Conservation (phyloP, 2,797 vertebrate genomes). For the Neopelma chrysocephalum region DNA sequence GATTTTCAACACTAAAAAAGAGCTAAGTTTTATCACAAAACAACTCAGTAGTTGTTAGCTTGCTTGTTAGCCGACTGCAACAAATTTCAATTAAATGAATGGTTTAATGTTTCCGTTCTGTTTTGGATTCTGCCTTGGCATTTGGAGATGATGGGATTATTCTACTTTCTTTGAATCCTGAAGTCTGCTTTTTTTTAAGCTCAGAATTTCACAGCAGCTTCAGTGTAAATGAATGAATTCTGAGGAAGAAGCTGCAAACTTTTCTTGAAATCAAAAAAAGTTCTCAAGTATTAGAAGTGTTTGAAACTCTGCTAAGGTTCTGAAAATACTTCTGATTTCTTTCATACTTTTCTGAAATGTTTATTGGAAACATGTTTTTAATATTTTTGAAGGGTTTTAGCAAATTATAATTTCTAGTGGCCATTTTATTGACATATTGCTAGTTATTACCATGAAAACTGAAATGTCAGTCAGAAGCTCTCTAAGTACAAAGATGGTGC, state of each 20-base stretch:
- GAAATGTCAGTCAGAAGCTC: background rate
- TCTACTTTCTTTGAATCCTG: background rate
- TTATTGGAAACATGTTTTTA: background rate
- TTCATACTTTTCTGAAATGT: background rate
- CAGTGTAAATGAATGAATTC: background rate
- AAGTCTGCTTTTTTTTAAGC: background rate
- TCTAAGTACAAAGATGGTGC: background rate
- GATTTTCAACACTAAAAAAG: background rate
- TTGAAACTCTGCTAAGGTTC: background rate
- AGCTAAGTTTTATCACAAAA: background rate
- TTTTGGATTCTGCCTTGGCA: background rate
- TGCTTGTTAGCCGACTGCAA: background rate
- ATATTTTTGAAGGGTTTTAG: background rate
- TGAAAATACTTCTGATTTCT: background rate
- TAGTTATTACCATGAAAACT: background rate
- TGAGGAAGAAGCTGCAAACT: background rate
- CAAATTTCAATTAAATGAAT: rapidly evolving
- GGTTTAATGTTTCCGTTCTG: background rate
- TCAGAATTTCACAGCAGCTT: background rate
- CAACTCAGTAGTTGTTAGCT: background rate
- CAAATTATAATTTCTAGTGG: background rate
- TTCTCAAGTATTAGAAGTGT: background rate
- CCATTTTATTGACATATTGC: background rate
- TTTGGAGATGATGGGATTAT: background rate
- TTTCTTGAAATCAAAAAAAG: background rate